Base-by-base conservation (phyloP, 2,113 vertebrate species). In the Mesembrinibis cayennensis region DNA sequence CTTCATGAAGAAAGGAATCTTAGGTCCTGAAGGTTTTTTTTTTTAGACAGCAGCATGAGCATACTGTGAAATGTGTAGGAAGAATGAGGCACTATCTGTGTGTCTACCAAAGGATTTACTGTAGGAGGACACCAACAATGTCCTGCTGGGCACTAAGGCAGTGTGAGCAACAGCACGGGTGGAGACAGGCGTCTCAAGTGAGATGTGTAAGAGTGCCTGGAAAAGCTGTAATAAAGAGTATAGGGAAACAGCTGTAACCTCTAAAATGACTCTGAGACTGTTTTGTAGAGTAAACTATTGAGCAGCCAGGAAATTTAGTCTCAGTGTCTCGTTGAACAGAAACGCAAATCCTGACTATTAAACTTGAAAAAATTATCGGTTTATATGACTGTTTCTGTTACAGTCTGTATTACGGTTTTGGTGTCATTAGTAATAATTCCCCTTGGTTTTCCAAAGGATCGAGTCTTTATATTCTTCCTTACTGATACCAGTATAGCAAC, bases 201-300 rank as follows among this genome's bases (percentile, higher is more conserved):
- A 92, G 85, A 90, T 93, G 62, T 79, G 74, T 34, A 85, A 72
- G 36, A 88, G 53, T 0, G 45, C 74, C 74, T 82, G 82, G 66
- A 96, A 96, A 89, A 94, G 66, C 90, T 85, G 73, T 87, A 90
- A 91, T 87, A 76, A 91, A 89, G 61, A 87, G 58, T 78, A 32
- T 5, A 79, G 55, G 61, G 69, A 92, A 95, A 93, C 88, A 97
- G 90, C 97, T 93, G 95, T 85, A 61, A 78, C 93, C 47, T 95
- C 92, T 93, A 86, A 83, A 94, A 73, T 94, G 76, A 62, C 82
- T 92, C 76, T 19, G 10, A 56, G 52, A 84, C 69, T 85, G 2
- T 72, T 91, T 87, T 76, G 56, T 58, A 55, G 53, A 66, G 59
- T 50, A 67, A 85, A 82, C 62, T 59, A 74, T 69, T 94, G 61